Base-by-base conservation (phyloP, 2,797 vertebrate genomes). In the Hemitrygon akajei region DNA sequence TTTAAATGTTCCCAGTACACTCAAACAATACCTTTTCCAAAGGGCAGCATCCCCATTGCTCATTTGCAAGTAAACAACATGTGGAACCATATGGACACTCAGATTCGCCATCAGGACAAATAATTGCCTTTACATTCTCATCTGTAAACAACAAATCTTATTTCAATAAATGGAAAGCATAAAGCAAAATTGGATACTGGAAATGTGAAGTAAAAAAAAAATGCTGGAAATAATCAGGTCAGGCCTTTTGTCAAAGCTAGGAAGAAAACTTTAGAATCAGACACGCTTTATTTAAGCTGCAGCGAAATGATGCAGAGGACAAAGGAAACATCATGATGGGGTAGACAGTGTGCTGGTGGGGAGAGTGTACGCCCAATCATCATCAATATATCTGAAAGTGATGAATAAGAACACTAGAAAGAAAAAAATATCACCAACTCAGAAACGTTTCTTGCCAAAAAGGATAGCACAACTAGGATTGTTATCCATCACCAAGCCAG, bases 71-170 rank as follows among this genome's bases (percentile, higher is more conserved):
- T 56, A 75, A 56, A n/a, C 91, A 93, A 76, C 91, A 93, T 11
- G 91, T 93, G 47, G 91, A 76, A 6, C 91, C 91, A 18, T 93
- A 40, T 30, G 91, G 91, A 14, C 91, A 93, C 47, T 93, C 91
- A 0, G 91, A 93, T 58, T 1, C 40, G n/a, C 71, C 40, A 47
- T 93, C 91, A 56, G 91, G 91, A 71, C 91, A 93, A 76, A 93
- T 76, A 18, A 93, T 11, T 11, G 91, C 91, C 47, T 76, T 93
- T 56, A 47, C 71, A 76, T 93, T 93, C 34, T 93, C 27, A 76
- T 47, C 91, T 93, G 71, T 76, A 25, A 93, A 76, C 30, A 69
- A 69, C 30, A 69, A 69, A 34, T 37, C n/a, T 37, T 37, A 89
- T 89, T 89, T 89, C 86, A 10, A 22, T 69, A 69, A 75, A 22